Evolutionary conservation across 1,140 invertebrate genomes (phyloP).

Genomic region (Microplitis mediator): DNA sequence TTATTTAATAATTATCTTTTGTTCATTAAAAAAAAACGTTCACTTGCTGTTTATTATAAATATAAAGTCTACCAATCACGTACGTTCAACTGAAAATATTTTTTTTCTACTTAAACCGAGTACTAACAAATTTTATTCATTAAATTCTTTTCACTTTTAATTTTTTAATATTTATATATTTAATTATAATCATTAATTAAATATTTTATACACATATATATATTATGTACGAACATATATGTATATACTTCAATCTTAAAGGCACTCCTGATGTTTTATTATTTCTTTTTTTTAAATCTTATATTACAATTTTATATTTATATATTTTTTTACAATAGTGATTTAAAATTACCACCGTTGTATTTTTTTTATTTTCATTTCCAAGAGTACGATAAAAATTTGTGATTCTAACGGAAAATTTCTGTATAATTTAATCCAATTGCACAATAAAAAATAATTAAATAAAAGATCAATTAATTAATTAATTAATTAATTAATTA

Average conservation of each 20-base stretch:
- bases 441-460: neutral
- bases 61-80: too few relatives aligned
- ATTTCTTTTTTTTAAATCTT: conserved; percentile 50
- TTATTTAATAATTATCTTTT: too few relatives aligned
- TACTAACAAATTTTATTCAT: conserved; percentile 6
- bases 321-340: conserved; percentile 53
- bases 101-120: too few relatives aligned
- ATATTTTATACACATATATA: conserved; percentile 35
- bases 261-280: conserved; percentile 53
- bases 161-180: conserved; percentile 10
- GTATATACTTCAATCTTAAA: conserved; percentile 53
- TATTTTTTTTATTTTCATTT: neutral
- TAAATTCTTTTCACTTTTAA: conserved; percentile 17
- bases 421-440: neutral
- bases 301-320: conserved; percentile 39
- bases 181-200: conserved; percentile 41
- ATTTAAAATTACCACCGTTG: conserved; percentile 27
- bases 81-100: too few relatives aligned
- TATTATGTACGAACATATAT: conserved; percentile 32
- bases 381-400: neutral
- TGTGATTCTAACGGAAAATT: neutral
- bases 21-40: too few relatives aligned
- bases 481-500: too few relatives aligned
- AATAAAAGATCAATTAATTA: too few relatives aligned
- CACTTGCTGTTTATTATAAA: too few relatives aligned